Base-by-base conservation (phyloP, 2,888 invertebrate genomes). In the Coenonympha glycerion region DNA sequence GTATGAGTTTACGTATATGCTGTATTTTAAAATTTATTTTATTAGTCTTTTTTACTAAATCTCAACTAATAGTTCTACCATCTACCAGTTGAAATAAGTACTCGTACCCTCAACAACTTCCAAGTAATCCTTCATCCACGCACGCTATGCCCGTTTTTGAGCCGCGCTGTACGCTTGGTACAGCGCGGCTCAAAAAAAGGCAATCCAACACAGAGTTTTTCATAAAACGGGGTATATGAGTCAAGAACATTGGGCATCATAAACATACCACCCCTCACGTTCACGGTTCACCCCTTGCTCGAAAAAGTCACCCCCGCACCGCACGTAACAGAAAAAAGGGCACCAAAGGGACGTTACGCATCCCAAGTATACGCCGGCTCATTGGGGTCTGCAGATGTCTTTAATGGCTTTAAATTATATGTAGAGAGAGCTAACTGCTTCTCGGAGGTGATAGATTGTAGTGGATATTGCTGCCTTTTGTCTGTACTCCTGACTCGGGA, bases 371-470 rank as follows among this genome's bases (percentile, higher is more conserved):
- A 83, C 81, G 79, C 74, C 73, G 64, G 71, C 85, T 83, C 83
- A 83, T 82, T 82, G 70, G 74, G 80, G 77, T 74, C 85, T 83
- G 81, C 86, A 87, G 87, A 87, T 87, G 86, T 83, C 82, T 85
- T 83, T 87, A 86, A 87, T 86, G 85, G 83, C 79, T 83, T 86
- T 83, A 86, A 87, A 86, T 87, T 86, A 84, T 86, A 83, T 80
- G 81, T 79, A 80, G 84, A 83, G 78, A 79, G 83, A 79, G 76
- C 78, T 83, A 81, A 82, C 76, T 80, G 80, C 79, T 73, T 64
- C 74, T 68, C 64, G 69, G 71, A 73, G 73, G 83, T 82, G 82
- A 83, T 81, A 81, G 76, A 84, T 80, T 68, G 75, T 68, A 54
- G 53, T 55, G 61, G 55, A 49, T 55, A 55, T 55, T 52, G 50